These are phyloP conservation scores for Dreissena polymorpha DNA, from an alignment of 1,140 invertebrate species.

Conservation along the genomic window DNA sequence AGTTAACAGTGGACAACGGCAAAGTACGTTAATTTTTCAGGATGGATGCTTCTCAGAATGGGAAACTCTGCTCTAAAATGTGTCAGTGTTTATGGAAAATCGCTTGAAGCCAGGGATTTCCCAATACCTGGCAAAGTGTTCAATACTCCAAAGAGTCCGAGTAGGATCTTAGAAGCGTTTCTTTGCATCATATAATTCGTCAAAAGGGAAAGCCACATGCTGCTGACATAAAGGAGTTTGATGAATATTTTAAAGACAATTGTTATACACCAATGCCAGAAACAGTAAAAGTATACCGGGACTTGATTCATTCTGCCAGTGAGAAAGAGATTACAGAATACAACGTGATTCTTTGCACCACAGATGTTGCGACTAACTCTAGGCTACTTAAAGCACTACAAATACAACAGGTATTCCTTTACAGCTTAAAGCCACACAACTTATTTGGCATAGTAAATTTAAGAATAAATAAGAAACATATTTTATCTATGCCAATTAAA, in stretches of 20 bases:
- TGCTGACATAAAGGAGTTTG: conserved; percentile 37
- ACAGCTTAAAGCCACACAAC: too few relatives aligned
- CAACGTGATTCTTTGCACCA: conserved; percentile 65
- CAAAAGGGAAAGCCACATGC: conserved; percentile 58
- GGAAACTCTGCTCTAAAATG: conserved; percentile 11
- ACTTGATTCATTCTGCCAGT: conserved; percentile 9
- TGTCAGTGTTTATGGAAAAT: conserved; percentile 70
- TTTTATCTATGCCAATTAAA: too few relatives aligned
- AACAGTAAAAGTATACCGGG: background rate
- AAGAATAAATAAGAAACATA: too few relatives aligned
- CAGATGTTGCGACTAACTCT: conserved; percentile 48
- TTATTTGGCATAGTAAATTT: too few relatives aligned
- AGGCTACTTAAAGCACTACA: conserved; percentile 36
- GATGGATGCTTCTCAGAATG: conserved; percentile 6
- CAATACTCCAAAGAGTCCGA: conserved; percentile 17
- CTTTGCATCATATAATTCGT: conserved; percentile 63
- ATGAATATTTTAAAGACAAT: conserved; percentile 39
- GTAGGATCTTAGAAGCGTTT: conserved; percentile 44
- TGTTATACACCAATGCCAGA: background rate
- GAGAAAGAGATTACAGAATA: conserved; percentile 51
- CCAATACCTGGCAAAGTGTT: conserved; percentile 49
- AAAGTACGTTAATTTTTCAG: background rate
- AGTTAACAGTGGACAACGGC: too few relatives aligned
- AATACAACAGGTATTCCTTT: conserved; percentile 17
- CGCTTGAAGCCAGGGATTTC: conserved; percentile 42